Evolutionary conservation across 2,888 invertebrate species (phyloP), one percentile per base, ranked within the genome.

Genomic region (Caenorhabditis sinica): DNA sequence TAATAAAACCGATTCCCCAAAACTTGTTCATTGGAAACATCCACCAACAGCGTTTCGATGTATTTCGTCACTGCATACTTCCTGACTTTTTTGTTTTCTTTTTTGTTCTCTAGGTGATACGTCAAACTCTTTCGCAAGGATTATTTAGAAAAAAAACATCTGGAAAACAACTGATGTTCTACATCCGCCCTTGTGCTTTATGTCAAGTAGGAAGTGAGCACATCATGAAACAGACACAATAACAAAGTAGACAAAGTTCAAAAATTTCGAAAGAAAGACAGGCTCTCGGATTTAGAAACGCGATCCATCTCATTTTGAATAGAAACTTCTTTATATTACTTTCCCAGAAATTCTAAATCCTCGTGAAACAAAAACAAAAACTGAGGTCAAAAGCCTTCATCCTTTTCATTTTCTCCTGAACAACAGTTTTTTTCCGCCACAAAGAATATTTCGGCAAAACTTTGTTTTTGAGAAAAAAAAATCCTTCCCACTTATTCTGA

Each of bases 141-240:
- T 56, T 25, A 3, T 20, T 20, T 33, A 8, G 23, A 3, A 33
- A 68, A 68, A 51, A 68, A 51, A 71, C 51, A 56, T 28, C 5
- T 45, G 20, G n/a, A 8, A 60, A 45, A 60, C 72, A 72, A 30
- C 60, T 72, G 72, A 40, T 51, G 66, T 49, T 68, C 33, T 9
- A 13, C 20, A 3, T 51, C 25, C 36, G 66, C 8, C 20, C 51
- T 68, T 30, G n/a, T n/a, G 49, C 17, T 49, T 15, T 40, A n/a
- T 36, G 11, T 13, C 3, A 8, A 23, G 8, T 28, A 23, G 11
- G 40, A 20, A 40, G 33, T 33, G 63, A 63, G 63, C 63, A 43
- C 40, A 17, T 45, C 58, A 3, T 1, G 33, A 13, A 69, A 43
- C 15, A 36, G 17, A 20, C 23, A 68, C n/a, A 33, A 6, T 20